Base-by-base conservation (phyloP, 2,113 vertebrate genomes). In the Pterocles orientalis region DNA sequence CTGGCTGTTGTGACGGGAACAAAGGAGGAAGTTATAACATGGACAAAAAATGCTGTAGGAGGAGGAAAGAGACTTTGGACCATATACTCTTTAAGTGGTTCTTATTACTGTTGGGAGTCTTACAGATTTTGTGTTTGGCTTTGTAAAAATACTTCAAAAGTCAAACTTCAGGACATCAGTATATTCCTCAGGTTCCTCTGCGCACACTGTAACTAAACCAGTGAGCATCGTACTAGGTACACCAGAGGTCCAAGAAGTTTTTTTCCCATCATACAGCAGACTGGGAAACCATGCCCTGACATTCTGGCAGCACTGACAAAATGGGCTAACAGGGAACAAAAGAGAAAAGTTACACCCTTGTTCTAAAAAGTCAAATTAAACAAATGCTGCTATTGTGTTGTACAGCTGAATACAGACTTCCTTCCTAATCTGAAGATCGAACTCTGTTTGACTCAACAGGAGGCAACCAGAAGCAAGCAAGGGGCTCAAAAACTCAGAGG, bases 251-350 rank as follows among this genome's bases (percentile, higher is more conserved):
- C 5, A 26, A 51, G 34, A 75, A 39, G 25, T 18, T 68, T 50
- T 50, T 54, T 43, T 19, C 14, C 64, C 48, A 90, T 13, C 29
- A 10, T 8, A 19, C 7, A 48, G 48, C 0, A 0, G 68, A 54
- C 9, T 10, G 14, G 24, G 83, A 54, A 57, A n/a, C 23, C 31
- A 2, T 1, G 5, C 31, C 41, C 64, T 15, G 57, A 15, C 47
- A 28, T 36, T 61, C 36, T 8, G 23, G 47, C 60, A 87, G 48
- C 31, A 3, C 34, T 2, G 45, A 51, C 16, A 10, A 2, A 82
- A 61, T 2, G 1, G 2, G 2, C 25, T 23, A 43, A 50, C 1
- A 2, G 8, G 19, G n/a, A 26, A 51, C 31, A 54, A 28, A 34
- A 31, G 51, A 60, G 25, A 25, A 24, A 47, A 64, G 34, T 36